These are phyloP conservation scores for Xiphorhynchus elegans DNA, from an alignment of 2,113 vertebrate genomes.

Conservation along the genomic window DNA sequence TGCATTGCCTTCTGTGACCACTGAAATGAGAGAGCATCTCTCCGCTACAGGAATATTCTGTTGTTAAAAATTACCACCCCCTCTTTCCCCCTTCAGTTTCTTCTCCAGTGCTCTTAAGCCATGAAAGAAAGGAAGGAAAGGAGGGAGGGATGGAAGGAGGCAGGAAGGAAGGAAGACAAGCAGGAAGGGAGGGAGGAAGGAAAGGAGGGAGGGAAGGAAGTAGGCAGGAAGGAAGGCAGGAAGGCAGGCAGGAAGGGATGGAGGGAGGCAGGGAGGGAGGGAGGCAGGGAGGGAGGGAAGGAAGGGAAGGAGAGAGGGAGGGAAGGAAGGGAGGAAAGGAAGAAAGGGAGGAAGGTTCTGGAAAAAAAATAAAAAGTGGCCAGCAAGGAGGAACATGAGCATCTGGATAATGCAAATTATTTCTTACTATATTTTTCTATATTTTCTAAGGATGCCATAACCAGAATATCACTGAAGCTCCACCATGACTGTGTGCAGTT, in stretches of 20 bases:
- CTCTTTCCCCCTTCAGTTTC: background rate
- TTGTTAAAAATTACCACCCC: background rate
- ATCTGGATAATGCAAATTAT: background rate
- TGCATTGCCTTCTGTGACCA: background rate
- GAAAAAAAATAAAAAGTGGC: background rate
- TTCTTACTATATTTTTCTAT: background rate
- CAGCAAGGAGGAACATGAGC: background rate
- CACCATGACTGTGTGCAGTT: background rate
- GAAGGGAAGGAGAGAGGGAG: too few relatives aligned
- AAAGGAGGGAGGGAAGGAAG: background rate
- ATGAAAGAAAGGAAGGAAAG: too few relatives aligned
- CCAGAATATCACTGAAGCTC: background rate
- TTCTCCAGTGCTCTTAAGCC: background rate
- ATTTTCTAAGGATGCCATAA: background rate
- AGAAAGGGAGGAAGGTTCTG: background rate
- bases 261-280: too few relatives aligned
- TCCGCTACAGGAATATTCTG: background rate
- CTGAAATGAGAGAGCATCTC: background rate
- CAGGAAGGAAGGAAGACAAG: background rate
- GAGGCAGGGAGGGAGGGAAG: too few relatives aligned
- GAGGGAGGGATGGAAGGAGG: too few relatives aligned
- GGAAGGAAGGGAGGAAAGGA: too few relatives aligned
- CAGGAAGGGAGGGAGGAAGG: too few relatives aligned
- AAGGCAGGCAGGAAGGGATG: too few relatives aligned
- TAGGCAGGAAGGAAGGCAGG: too few relatives aligned